Evolutionary conservation across 1,140 invertebrate genomes (phyloP).

Genomic region (Babylonia areolata): DNA sequence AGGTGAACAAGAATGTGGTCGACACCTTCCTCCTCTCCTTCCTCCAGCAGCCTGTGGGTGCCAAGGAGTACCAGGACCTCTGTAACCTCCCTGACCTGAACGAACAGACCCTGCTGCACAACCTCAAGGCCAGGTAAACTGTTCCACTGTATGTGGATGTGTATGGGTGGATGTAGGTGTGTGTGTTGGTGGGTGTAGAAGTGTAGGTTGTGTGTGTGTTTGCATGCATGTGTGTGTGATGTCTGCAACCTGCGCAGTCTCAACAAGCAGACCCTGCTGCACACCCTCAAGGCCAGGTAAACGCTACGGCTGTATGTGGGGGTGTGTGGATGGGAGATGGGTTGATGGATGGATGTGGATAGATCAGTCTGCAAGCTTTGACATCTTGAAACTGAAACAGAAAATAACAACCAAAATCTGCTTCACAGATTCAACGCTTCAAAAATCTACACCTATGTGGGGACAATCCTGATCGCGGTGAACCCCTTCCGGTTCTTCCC

Average conservation of each 20-base stretch:
- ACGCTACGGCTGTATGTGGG: too few relatives aligned
- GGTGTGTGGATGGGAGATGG: too few relatives aligned
- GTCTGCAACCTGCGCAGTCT: slow-evolving; percentile 95
- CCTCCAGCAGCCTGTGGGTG: slow-evolving; percentile 90
- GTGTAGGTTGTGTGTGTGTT: too few relatives aligned
- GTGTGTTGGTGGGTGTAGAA: too few relatives aligned
- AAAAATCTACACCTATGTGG: slow-evolving; percentile 98
- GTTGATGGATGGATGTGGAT: too few relatives aligned
- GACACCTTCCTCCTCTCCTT: slow-evolving; percentile 93
- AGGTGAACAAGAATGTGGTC: slow-evolving; percentile 84
- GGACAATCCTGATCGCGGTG: slow-evolving; percentile 95
- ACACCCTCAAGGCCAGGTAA: slow-evolving; percentile 87
- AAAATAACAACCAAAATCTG: too few relatives aligned
- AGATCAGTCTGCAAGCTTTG: too few relatives aligned
- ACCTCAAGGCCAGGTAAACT: slow-evolving; percentile 83
- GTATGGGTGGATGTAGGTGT: too few relatives aligned
- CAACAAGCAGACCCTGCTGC: slow-evolving; percentile 93
- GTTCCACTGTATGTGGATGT: slow-evolving; percentile 63
- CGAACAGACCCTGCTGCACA: slow-evolving; percentile 93
- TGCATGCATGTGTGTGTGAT: slow-evolving; percentile 96
- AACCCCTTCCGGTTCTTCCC: slow-evolving; percentile 91
- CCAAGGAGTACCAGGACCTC: slow-evolving; percentile 93
- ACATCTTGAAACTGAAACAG: too few relatives aligned
- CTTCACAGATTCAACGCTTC: slow-evolving; percentile 88
- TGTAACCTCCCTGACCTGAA: slow-evolving; percentile 96